Evolutionary conservation across 2,797 vertebrate species (phyloP), one percentile per base, ranked within the genome.

Genomic region (Rachycentron canadum): DNA sequence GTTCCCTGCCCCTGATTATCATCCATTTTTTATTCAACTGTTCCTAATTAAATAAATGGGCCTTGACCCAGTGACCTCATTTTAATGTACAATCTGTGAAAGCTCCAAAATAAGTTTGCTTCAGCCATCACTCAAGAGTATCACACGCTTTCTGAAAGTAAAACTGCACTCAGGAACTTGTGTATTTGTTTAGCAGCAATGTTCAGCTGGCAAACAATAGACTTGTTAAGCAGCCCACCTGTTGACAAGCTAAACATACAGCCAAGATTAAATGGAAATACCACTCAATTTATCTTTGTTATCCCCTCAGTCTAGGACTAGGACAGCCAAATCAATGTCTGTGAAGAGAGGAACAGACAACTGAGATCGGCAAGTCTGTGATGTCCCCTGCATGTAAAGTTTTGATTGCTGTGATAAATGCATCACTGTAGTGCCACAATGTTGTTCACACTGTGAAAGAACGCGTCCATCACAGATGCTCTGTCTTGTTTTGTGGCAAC

Each of bases 21-120:
- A 93, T 89, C 91, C 91, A 89, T 94, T 94, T 94, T 92, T 90
- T 92, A 90, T 94, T 94, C 91, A 93, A 86, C 90, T 82, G 83
- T 87, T 93, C 86, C 94, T 93, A 95, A 95, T 95, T 95, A 94
- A 95, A 95, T 95, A 95, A 95, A 93, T 94, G 92, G 91, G 93
- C 89, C 93, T 89, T 85, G 88, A 95, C 92, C 93, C 86, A 95
- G 88, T 95, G 94, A 94, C 94, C 95, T 93, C 89, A 76, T 95
- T 96, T 89, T 83, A 65, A 82, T 67, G 70, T 81, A 79, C 73
- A 75, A 79, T 80, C 79, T 68, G 73, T 55, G 53, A 81, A 74
- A 68, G 74, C 74, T 83, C 78, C 80, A 83, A 90, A 91, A 91
- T 76, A 86, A 85, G 77, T 88, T 86, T 84, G 78, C 67, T 58